These are phyloP conservation scores for Automeris io DNA, from an alignment of 2,888 invertebrate genomes.

Conservation along the genomic window DNA sequence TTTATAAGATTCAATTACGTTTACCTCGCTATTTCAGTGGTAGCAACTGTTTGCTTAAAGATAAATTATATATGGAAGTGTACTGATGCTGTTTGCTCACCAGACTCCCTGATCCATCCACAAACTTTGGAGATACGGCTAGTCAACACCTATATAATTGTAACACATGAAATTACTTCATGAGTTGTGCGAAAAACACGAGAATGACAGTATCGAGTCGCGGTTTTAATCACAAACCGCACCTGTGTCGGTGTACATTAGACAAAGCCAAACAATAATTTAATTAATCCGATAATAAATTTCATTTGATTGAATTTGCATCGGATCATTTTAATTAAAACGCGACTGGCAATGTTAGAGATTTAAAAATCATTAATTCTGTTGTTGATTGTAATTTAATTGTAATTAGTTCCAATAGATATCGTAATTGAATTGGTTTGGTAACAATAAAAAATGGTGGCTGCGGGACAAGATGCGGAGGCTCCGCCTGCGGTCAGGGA, in stretches of 20 bases:
- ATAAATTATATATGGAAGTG: slow-evolving; percentile 30
- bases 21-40: slow-evolving; percentile 12
- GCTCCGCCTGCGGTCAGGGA: slow-evolving; percentile 30
- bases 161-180: slow-evolving; percentile 1
- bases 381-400: slow-evolving; percentile 1
- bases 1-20: slow-evolving; percentile 5
- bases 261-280: slow-evolving; percentile 1
- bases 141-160: slow-evolving; percentile 18
- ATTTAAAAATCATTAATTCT: not conserved
- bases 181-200: slow-evolving; percentile 2
- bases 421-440: too few species aligned
- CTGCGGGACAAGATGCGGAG: slow-evolving; percentile 36
- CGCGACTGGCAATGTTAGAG: not conserved
- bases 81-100: slow-evolving; percentile 35
- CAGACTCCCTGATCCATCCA: slow-evolving; percentile 29
- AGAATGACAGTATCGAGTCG: slow-evolving; percentile 9
- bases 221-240: not conserved
- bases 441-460: slow-evolving; percentile 27
- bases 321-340: not conserved
- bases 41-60: slow-evolving; percentile 24
- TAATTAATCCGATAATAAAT: not conserved
- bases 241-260: slow-evolving; percentile 1
- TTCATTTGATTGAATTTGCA: not conserved
- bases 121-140: slow-evolving; percentile 36
- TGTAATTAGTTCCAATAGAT: not conserved